Evolutionary conservation across 2,888 invertebrate species (phyloP).

Genomic region (Oxycera nigricornis): DNA sequence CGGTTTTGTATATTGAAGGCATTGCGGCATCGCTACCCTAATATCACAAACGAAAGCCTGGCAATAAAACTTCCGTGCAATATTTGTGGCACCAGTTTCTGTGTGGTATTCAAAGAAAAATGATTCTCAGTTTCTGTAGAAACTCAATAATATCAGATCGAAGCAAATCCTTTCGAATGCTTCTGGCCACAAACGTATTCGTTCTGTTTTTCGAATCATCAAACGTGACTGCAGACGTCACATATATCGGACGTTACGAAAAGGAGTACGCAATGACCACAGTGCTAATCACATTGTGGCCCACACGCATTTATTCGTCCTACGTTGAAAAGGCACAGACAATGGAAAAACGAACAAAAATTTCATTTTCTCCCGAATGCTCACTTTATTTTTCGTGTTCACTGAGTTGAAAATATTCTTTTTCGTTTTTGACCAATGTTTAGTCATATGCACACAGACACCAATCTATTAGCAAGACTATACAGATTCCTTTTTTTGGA

Average conservation of each 20-base stretch:
- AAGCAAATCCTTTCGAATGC: no score
- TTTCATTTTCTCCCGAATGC: conserved; percentile 35
- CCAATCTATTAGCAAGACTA: no score
- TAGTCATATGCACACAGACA: no score
- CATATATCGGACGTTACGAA: background rate
- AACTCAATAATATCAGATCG: no score
- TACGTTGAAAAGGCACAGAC: background rate
- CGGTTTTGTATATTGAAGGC: conserved; percentile 15
- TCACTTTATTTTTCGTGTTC: conserved; percentile 38
- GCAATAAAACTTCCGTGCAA: no score
- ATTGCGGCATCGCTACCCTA: no score
- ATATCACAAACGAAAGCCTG: no score
- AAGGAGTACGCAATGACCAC: conserved; percentile 31
- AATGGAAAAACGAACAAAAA: background rate
- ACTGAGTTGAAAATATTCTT: conserved; percentile 17
- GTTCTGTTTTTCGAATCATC: background rate
- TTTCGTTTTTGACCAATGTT: no score
- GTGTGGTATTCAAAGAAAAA: no score
- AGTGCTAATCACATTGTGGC: background rate
- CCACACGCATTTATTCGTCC: conserved; percentile 16
- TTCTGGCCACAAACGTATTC: background rate
- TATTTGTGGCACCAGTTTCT: no score
- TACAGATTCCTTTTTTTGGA: no score
- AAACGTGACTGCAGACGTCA: background rate
- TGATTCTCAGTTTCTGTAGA: no score